Evolutionary conservation across 2,888 invertebrate genomes (phyloP), one percentile per base, ranked within the genome.

Genomic region (Spilarctia lutea): DNA sequence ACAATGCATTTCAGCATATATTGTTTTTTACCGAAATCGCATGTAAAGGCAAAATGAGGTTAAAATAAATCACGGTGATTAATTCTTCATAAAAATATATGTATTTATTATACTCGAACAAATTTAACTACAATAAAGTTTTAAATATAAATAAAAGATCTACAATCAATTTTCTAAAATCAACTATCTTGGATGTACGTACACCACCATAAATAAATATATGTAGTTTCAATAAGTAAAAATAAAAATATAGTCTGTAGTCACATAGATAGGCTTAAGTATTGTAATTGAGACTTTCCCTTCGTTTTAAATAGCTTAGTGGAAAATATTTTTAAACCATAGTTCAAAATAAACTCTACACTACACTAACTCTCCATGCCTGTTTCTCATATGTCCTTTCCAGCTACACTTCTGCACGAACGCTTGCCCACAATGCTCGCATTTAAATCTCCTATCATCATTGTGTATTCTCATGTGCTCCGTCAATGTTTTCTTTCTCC

Each of bases 391-490:
- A 74, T 90, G 90, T 10, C 83, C 83, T 73, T 88, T 87, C 76
- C 90, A 81, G 52, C 88, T 88, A 66, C 86, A 87, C 65, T 89
- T 90, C 72, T 89, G 88, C 3, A 87, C 82, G 39, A 89, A 89
- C 8, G 84, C 85, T 67, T 86, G 85, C 0, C 86, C 85, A 35
- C 90, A 90, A 27, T 83, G 79, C 8, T 85, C 84, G 66, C 90
- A 90, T 20, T 85, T 83, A 67, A 85, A 89, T 20, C 87, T 70
- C 10, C 85, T 85, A 73, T 89, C 88, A 60, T 90, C 86, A n/a
- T 84, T 87, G 56, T 90, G 90, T 65, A 90, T 90, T 52, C 86
- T 81, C 86, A 90, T 88, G n/a, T 90, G 90, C 30, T 90, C 87
- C 6, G 73, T 85, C 33, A 90, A 76, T 1, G 89, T 90, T 60